Evolutionary conservation across 2,888 invertebrate genomes (phyloP).

Genomic region (Muscina levida): DNA sequence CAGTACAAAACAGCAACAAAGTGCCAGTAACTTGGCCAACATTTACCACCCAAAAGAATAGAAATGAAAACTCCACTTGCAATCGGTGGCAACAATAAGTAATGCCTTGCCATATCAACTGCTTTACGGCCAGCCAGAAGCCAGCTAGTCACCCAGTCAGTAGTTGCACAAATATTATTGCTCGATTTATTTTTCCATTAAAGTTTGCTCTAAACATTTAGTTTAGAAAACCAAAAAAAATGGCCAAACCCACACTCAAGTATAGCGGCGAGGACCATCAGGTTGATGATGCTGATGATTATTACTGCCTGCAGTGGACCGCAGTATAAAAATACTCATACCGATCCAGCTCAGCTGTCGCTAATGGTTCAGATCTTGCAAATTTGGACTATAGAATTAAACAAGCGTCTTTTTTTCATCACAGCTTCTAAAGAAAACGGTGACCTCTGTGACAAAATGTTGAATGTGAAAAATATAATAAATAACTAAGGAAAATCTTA

Average conservation of each 20-base stretch:
- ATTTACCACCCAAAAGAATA: slow-evolving; percentile 39
- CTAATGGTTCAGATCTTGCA: slow-evolving; percentile 19
- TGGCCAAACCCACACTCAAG: slow-evolving; percentile 59
- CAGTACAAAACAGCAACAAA: slow-evolving; percentile 43
- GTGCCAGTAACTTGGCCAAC: slow-evolving; percentile 8
- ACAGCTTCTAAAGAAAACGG: slow-evolving; percentile 39
- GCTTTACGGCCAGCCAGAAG: background rate
- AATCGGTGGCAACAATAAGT: slow-evolving; percentile 4
- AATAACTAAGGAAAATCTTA: slow-evolving; percentile 6
- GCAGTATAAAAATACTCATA: slow-evolving; percentile 36
- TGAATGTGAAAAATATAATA: slow-evolving; percentile 21
- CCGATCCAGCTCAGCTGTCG: slow-evolving; percentile 16
- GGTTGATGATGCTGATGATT: background rate
- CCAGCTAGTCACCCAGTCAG: background rate
- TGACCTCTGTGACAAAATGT: slow-evolving; percentile 63
- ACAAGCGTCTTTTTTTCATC: slow-evolving; percentile 43
- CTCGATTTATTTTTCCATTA: background rate
- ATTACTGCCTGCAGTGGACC: slow-evolving; percentile 36
- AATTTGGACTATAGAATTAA: background rate
- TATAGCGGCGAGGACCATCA: slow-evolving; percentile 34
- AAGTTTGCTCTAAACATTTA: background rate
- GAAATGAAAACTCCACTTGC: slow-evolving; percentile 19
- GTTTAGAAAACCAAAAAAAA: slow-evolving; percentile 1
- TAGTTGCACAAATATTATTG: slow-evolving; percentile 11
- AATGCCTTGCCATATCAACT: slow-evolving; percentile 11